phyloP scores from a whole-genome alignment of 2,888 invertebrate genomes.

The Seira ritae region DNA sequence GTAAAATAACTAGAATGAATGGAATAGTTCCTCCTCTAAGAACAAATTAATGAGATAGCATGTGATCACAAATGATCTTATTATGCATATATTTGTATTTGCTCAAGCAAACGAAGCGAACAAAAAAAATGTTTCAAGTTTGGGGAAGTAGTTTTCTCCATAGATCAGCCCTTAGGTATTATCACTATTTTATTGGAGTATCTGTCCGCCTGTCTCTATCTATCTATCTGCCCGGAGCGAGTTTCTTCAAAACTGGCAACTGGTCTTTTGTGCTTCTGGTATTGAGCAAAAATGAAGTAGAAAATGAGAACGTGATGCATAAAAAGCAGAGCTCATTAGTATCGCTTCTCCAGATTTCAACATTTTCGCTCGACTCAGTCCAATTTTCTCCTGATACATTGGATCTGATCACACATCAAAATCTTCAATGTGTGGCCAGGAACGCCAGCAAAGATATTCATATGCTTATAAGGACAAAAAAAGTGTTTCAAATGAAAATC shows the following conservation, averaged over 20 bases:
- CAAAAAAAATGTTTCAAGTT: too few species aligned
- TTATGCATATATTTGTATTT: too few species aligned
- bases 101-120: too few species aligned
- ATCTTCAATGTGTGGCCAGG: conserved; percentile 49
- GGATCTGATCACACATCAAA: background rate
- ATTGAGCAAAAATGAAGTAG: background rate
- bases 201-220: background rate
- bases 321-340: conserved; percentile 51
- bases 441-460: conserved; percentile 41
- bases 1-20: background rate
- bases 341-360: conserved; percentile 56
- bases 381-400: background rate
- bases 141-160: too few species aligned
- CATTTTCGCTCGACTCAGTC: conserved; percentile 21
- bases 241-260: background rate
- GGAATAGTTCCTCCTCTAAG: background rate
- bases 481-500: conserved; percentile 43
- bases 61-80: background rate
- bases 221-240: background rate
- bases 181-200: background rate
- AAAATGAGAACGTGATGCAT: conserved; percentile 5
- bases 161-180: conserved; percentile 6
- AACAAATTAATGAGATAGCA: conserved; percentile 7
- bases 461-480: conserved; percentile 43
- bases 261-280: background rate